Conservation (phyloP, 2,113 vertebrate species). For the Empidonax alnorum region DNA sequence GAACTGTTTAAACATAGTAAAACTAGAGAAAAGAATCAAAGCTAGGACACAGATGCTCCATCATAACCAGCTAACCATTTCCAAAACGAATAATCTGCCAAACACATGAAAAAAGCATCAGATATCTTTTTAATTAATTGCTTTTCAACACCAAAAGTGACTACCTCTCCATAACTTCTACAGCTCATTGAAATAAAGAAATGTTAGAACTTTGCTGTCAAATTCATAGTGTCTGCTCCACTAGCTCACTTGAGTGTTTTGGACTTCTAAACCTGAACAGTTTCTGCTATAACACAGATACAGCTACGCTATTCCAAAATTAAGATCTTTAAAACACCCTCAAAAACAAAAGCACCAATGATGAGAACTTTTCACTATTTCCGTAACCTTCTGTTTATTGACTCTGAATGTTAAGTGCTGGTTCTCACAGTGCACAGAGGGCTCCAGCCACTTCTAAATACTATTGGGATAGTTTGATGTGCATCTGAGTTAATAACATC, state of each 20-base stretch:
- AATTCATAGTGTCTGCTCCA: not conserved
- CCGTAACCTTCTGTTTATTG: not conserved
- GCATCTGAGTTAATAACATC: not conserved
- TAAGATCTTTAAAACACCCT: not conserved
- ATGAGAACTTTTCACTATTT: not conserved
- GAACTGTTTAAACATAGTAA: not conserved
- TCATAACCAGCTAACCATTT: not conserved
- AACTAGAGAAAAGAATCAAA: not conserved
- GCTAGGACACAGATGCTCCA: not conserved
- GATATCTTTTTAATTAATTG: not conserved
- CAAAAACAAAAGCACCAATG: not conserved
- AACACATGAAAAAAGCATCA: not conserved
- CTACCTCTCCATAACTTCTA: not conserved
- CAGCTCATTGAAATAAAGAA: not conserved
- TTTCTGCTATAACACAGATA: not conserved
- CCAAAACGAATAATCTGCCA: not conserved
- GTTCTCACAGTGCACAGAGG: not conserved
- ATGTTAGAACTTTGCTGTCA: not conserved
- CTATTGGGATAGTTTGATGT: not conserved
- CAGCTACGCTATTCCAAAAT: not conserved
- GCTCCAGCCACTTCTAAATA: not conserved
- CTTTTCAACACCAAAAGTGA: not conserved
- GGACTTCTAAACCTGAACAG: not conserved
- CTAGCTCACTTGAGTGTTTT: not conserved
- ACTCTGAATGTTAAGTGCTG: not conserved